phyloP scores from a whole-genome alignment of 1,140 invertebrate species.

The Tetragonula clypearis region DNA sequence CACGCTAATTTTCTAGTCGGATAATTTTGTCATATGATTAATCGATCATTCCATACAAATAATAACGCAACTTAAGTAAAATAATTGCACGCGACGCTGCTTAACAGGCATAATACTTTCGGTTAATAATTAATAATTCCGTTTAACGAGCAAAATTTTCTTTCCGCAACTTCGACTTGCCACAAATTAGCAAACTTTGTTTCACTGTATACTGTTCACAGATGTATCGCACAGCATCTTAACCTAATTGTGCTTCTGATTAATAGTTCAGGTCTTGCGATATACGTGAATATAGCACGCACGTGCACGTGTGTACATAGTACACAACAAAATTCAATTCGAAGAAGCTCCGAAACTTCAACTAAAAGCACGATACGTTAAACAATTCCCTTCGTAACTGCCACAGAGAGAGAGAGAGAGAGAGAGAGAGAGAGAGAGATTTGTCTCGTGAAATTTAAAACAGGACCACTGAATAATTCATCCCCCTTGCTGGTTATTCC shows the following conservation, averaged over 20 bases:
- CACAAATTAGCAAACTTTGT: background rate
- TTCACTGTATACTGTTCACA: background rate
- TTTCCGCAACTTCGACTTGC: background rate
- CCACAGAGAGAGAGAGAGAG: background rate
- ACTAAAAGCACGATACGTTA: background rate
- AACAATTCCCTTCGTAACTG: background rate
- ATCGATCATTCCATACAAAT: too few species aligned
- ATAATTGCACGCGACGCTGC: too few species aligned
- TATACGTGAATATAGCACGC: background rate
- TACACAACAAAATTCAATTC: background rate
- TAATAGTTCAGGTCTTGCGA: background rate
- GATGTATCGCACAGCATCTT: background rate
- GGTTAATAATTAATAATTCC: background rate
- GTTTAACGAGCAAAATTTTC: background rate
- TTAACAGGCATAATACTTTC: too few species aligned
- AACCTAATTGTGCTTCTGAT: background rate
- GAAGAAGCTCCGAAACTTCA: background rate
- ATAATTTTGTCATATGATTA: too few species aligned
- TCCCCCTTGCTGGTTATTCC: background rate
- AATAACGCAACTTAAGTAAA: too few species aligned
- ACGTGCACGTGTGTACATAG: background rate
- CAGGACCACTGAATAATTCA: background rate
- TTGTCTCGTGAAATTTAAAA: background rate
- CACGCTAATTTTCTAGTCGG: too few species aligned
- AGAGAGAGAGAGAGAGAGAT: background rate